Conservation (phyloP, 2,113 vertebrate species). For the Microcebus griseorufus region DNA sequence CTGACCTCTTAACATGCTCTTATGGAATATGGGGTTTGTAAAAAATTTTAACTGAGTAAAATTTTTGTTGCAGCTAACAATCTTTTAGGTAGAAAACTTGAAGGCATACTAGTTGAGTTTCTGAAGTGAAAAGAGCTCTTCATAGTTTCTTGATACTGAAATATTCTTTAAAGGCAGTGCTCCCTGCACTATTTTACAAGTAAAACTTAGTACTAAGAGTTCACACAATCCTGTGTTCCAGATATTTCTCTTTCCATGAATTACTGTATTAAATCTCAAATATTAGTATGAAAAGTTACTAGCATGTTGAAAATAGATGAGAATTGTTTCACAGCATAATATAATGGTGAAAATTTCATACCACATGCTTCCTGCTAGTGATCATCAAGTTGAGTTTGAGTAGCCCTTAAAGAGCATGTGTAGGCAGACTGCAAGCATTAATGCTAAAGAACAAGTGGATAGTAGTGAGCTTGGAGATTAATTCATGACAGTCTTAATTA, state of each 20-base stretch:
- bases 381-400: constrained; percentile 50
- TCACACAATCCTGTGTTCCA: constrained; percentile 73
- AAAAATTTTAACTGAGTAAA: constrained; percentile 30
- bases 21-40: not conserved
- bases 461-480: not conserved
- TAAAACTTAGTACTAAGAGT: constrained; percentile 67
- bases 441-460: not conserved
- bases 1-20: constrained; percentile 21
- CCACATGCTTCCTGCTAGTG: not conserved
- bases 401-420: not conserved
- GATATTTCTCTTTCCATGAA: constrained; percentile 72
- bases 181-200: constrained; percentile 61
- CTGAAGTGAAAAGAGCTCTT: constrained; percentile 50
- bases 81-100: constrained; percentile 53
- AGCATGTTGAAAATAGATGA: constrained; percentile 54
- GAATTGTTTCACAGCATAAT: not conserved
- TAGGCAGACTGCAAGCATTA: not conserved
- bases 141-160: not conserved
- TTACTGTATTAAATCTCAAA: constrained; percentile 71
- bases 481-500: not conserved
- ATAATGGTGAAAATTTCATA: constrained; percentile 35
- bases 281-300: constrained; percentile 61
- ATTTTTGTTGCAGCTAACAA: constrained; percentile 50
- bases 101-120: not conserved
- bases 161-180: constrained; percentile 52